Percentiles rank a stretch among this genome's conserved stretches.
phyloP scores from a whole-genome alignment of 2,797 vertebrate genomes.

The Coranthus polyacanthus region DNA sequence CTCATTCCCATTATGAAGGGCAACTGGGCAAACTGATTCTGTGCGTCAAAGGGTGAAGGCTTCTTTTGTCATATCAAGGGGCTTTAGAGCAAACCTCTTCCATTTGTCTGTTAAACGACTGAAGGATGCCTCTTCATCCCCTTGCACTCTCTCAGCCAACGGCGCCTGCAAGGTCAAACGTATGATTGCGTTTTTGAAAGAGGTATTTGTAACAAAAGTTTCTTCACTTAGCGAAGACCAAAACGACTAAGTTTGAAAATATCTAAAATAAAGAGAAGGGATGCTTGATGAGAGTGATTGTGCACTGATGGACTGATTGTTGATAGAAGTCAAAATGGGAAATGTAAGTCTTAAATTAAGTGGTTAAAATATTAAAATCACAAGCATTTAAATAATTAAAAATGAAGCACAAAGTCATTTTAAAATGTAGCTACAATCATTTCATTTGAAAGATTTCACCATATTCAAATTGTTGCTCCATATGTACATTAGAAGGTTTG shows the following conservation, averaged over 20 bases:
- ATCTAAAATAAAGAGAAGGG: constrained; percentile 29
- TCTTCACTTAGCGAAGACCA: constrained; percentile 12
- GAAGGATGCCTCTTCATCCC: constrained; percentile 48
- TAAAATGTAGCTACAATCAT: no score
- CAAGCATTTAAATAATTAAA: no score
- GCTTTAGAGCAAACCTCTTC: constrained; percentile 53
- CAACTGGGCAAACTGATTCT: constrained; percentile 22
- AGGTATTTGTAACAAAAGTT: constrained; percentile 46
- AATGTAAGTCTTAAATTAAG: no score
- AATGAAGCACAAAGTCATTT: no score
- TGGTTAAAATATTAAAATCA: no score
- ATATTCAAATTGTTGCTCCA: neutral
- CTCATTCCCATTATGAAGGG: constrained; percentile 25
- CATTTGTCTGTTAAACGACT: constrained; percentile 65
- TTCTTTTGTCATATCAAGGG: constrained; percentile 54
- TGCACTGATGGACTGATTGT: constrained; percentile 3
- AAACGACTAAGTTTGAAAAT: constrained; percentile 45
- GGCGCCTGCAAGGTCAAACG: constrained; percentile 59
- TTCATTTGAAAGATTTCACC: neutral
- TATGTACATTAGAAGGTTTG: neutral
- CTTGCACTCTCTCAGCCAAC: constrained; percentile 32
- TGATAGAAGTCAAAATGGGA: no score
- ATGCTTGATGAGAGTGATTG: constrained; percentile 40
- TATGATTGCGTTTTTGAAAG: constrained; percentile 61
- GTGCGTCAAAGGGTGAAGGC: constrained; percentile 47